Percentiles rank a stretch among this genome's conserved stretches.
phyloP scores from a whole-genome alignment of 1,140 invertebrate species.

The Anastrepha obliqua region DNA sequence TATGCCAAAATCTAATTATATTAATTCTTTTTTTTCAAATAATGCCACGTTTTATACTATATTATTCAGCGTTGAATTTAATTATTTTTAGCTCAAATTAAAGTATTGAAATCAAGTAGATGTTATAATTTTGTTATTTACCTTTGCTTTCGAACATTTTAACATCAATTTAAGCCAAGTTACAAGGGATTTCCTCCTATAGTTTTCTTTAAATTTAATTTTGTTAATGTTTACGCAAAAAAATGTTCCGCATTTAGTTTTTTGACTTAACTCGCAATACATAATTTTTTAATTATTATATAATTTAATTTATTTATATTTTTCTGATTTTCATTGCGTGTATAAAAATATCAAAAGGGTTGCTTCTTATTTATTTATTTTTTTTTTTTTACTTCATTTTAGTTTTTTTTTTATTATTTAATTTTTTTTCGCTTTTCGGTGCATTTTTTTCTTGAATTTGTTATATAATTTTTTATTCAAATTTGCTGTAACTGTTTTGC shows the following conservation, averaged over 20 bases:
- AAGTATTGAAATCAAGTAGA: neutral
- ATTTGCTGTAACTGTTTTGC: neutral
- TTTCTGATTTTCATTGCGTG: constrained; percentile 47
- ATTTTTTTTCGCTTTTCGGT: neutral
- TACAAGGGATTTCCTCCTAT: neutral
- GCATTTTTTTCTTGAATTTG: neutral
- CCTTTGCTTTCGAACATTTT: neutral
- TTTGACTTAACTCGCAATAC: neutral
- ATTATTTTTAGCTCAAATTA: neutral
- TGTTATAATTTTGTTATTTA: neutral
- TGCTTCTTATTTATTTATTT: constrained; percentile 28
- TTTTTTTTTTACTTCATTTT: constrained; percentile 5
- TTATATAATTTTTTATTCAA: neutral
- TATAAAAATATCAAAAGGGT: constrained; percentile 55
- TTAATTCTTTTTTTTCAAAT: neutral
- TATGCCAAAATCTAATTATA: constrained; percentile 29
- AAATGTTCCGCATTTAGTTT: neutral
- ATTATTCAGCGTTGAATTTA: constrained; percentile 7
- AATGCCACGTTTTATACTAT: neutral
- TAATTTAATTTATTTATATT: constrained; percentile 18
- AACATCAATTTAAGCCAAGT: neutral
- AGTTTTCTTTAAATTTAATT: neutral
- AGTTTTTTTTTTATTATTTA: constrained; percentile 20
- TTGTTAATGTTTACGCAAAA: neutral
- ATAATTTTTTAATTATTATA: neutral